Evolutionary conservation across 2,797 vertebrate genomes (phyloP), one percentile per base, ranked within the genome.

Genomic region (Chelidonichthys spinosus): DNA sequence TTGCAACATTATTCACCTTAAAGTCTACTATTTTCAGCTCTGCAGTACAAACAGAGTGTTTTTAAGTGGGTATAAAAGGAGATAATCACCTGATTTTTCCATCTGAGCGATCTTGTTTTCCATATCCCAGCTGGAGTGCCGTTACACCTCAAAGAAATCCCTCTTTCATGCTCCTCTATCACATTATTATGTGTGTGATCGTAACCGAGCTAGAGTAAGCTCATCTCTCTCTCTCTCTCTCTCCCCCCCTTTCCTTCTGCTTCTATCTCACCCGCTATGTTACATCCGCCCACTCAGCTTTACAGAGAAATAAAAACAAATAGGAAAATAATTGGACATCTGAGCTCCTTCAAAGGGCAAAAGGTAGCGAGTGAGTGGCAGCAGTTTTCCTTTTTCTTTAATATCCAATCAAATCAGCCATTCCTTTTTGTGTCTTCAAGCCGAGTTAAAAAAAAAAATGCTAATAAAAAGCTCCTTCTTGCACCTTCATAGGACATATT

Each of bases 1-100:
- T 35, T 10, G 8, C 9, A 76, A 67, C 44, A 32, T 8, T 35
- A 53, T 64, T 63, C 55, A 74, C 39, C 7, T 39, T 63, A 36
- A 71, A 40, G 63, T 14, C 6, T 6, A 32, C 42, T 40, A 17
- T 39, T 66, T 32, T 40, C 17, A 13, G 10, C 11, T 7, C 9
- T 63, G 15, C 11, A 52, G 7, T 5, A 50, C 2, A 79, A 56
- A 59, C n/a, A 18, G 11, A 69, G 5, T 18, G 44, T 63, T 49
- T 11, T 2, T 33, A 52, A 81, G 18, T 59, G 4, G 61, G 56
- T 39, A n/a, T 64, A 80, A 65, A 59, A 7, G 33, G 3, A 68
- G 25, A 69, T 17, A 8, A 67, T 93, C 89, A 94, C 93, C 93
- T 94, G 90, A 25, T 25, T 25, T 88, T 83, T 87, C 83, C 70